Evolutionary conservation across 2,113 vertebrate genomes (phyloP).

Genomic region (Pongo pygmaeus): DNA sequence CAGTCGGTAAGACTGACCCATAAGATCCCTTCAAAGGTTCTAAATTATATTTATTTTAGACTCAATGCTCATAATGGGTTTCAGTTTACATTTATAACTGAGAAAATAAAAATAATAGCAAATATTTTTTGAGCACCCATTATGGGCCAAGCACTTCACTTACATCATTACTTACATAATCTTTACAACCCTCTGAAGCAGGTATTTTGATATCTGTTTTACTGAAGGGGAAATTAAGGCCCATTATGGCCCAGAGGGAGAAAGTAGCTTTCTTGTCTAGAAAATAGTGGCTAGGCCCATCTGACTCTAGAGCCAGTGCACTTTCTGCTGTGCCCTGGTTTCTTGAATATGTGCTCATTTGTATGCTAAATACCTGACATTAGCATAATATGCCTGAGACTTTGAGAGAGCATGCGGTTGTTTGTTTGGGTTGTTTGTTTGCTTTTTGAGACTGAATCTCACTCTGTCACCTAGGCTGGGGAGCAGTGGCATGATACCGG

Average conservation of each 20-base stretch:
- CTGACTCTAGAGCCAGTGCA: background rate
- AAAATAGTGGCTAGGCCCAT: background rate
- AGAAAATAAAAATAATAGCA: conserved; percentile 29
- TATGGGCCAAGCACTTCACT: background rate
- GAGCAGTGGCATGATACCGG: too few species aligned
- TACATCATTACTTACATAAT: background rate
- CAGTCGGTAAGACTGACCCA: background rate
- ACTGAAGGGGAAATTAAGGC: conserved; percentile 8
- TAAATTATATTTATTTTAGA: conserved; percentile 47
- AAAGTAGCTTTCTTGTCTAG: background rate
- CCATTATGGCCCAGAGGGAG: background rate
- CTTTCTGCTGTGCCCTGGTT: background rate
- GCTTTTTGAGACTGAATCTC: too few species aligned
- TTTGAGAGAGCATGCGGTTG: background rate
- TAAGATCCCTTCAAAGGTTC: background rate
- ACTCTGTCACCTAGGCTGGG: too few species aligned
- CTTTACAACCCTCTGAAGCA: background rate
- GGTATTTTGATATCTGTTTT: background rate
- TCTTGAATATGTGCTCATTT: background rate
- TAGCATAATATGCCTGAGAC: background rate
- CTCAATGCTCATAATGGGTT: background rate
- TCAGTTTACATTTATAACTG: background rate
- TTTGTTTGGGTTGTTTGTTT: background rate
- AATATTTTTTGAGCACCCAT: conserved; percentile 10
- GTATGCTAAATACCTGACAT: background rate